Base-by-base conservation (phyloP, 2,797 vertebrate genomes). In the Chiroxiphia lanceolata region DNA sequence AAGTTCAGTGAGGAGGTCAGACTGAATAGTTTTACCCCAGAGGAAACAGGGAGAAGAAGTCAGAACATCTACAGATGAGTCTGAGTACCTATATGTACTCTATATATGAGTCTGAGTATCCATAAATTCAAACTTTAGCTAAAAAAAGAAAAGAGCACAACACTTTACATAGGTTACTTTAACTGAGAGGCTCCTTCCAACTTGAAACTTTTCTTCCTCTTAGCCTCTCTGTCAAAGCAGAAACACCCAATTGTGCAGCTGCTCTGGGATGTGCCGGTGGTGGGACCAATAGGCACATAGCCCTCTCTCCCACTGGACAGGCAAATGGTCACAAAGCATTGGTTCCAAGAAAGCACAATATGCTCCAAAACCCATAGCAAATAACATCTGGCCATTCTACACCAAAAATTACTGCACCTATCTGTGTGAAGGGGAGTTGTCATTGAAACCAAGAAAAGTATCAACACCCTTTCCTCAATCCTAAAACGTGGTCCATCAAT, bases 241-340 rank as follows among this genome's bases (percentile, higher is more conserved):
- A 68, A 84, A 38, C 1, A 3, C 26, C 4, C 27, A 25, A 27
- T 13, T 13, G 6, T 19, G 15, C 3, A 4, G 59, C 31, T 59
- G 23, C 75, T 65, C 19, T 0, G 1, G 22, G 27, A 81, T 3
- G 0, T 9, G 21, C 18, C 0, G 0, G 6, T 4, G 1, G 13
- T 36, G 36, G 45, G 42, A 76, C 19, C 2, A 1, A 5, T 2
- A 11, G 14, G 45, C 13, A 42, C 47, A 47, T 0, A 15, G 56
- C 10, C 21, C 20, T 69, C 29, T 20, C 5, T 16, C 21, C 8
- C 0, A 1, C 16, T 8, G 5, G 11, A 14, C 9, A 50, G 3
- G 16, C 12, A 40, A 70, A 59, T 1, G 11, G 60, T 27, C 72
- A 80, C 26, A 88, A 45, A 81, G 34, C 3, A 0, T 1, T 2